These are phyloP conservation scores for Aleiodes alternator DNA, from an alignment of 2,888 invertebrate species.

Conservation along the genomic window DNA sequence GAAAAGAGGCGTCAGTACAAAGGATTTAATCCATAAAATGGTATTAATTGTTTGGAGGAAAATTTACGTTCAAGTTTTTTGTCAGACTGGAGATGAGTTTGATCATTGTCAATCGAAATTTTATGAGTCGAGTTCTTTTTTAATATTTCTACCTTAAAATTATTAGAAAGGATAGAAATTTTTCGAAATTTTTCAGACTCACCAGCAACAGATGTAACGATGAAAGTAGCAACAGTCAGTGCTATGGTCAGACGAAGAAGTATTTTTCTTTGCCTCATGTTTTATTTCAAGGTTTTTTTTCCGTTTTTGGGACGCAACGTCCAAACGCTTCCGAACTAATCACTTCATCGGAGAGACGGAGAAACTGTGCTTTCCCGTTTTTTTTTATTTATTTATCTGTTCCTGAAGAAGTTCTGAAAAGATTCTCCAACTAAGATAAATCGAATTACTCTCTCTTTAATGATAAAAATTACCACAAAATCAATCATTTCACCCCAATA, in stretches of 20 bases:
- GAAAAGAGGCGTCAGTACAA: background rate
- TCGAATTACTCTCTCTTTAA: too few species aligned
- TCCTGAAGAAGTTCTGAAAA: background rate
- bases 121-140: too few species aligned
- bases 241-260: slow-evolving; percentile 35
- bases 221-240: slow-evolving; percentile 39
- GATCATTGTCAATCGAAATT: too few species aligned
- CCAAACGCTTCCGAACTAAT: slow-evolving; percentile 9
- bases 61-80: background rate
- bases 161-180: background rate
- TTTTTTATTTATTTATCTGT: background rate
- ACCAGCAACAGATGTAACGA: slow-evolving; percentile 30
- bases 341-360: slow-evolving; percentile 37
- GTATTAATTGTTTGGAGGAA: background rate
- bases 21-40: slow-evolving; percentile 30
- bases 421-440: too few species aligned
- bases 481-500: too few species aligned
- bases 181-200: background rate
- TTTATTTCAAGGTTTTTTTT: background rate
- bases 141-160: background rate
- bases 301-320: slow-evolving; percentile 11
- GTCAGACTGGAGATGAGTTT: too few species aligned
- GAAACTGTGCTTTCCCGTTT: background rate
- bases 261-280: slow-evolving; percentile 30
- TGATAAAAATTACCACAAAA: too few species aligned